Base-by-base conservation (phyloP, 2,888 invertebrate genomes). In the Thereva nobilitata region DNA sequence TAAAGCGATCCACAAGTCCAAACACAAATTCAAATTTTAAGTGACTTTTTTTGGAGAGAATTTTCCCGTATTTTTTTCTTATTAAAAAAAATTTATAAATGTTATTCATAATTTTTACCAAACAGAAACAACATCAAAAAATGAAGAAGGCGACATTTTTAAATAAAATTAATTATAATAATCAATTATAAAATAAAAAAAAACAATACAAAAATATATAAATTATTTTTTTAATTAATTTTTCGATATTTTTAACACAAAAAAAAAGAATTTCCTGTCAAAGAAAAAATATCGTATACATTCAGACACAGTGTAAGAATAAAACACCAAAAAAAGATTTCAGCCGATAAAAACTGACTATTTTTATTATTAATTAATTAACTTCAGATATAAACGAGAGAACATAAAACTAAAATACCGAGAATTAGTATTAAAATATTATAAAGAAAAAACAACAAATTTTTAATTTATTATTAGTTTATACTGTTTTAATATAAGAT, bases 271-370 rank as follows among this genome's bases (percentile, higher is more conserved):
- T 44, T 42, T 50, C 50, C 23, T 61, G 34, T 50, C 50, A 50
- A 61, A 40, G 23, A 23, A 23, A 23, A 23, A 23, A 23, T 23
- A 23, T 40, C 45, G 61, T 66, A 64, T 69, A 61, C 54, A 69
- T 67, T 64, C 63, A 55, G 56, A 68, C 68, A 70, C 70, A 68
- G 57, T 64, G 70, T 70, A 70, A 70, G 70, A 68, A 64, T 52
- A 66, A 64, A 70, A 70, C 70, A 70, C 70, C 70, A 70, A 70
- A 66, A 49, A 40, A 23, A 23, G 23, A 23, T 23, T 23, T 23
- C 23, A 23, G 23, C 23, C 23, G 23, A 23, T 23, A 47, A 49
- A 64, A 61, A 52, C 5, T 52, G 10, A 55, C 55, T 61, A 50
- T 38, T 50, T 40, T 41, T 23, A 23, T 41, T 23, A 23, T 23